Evolutionary conservation across 2,888 invertebrate species (phyloP), one percentile per base, ranked within the genome.

Genomic region (Luffia ferchaultella): DNA sequence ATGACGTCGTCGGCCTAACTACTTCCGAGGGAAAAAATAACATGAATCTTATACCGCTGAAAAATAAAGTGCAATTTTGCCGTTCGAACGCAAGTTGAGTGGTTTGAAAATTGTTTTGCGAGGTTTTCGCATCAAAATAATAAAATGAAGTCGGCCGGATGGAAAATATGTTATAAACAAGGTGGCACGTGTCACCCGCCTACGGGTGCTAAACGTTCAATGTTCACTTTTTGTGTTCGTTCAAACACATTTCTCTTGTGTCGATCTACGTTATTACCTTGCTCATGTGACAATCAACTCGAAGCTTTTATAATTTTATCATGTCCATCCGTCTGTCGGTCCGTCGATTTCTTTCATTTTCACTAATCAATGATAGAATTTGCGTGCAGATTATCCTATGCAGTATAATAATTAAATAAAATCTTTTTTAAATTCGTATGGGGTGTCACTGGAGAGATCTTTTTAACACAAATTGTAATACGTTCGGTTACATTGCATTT

Each of bases 131-230:
- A 63, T 68, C 62, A 62, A 65, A 65, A 67, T 71, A 73, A 74
- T 74, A 70, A 72, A 74, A 74, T 70, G 65, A 70, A 64, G 63
- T 55, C 58, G 55, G 60, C 58, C 60, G 62, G 66, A 65, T 67
- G 63, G 63, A 70, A 74, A 76, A 75, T 76, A 70, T 73, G 69
- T 70, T 67, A 70, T 59, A 70, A 73, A 73, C 65, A 75, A 62
- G 58, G 53, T 52, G 60, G 58, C 60, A 61, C 60, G 62, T 62
- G 57, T 51, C 51, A 52, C 30, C 40, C 47, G 15, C 46, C 46
- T 30, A 12, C 46, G 19, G 7, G 16, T 18, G 47, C 30, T 18
- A 43, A 43, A 43, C 43, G 43, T n/a, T 17, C 5, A 12, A 30
- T 30, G 30, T 30, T 7, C 30, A 30, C 30, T 30, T 30, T n/a